Conservation (phyloP, 1,140 invertebrate species). For the Halotydeus destructor region DNA sequence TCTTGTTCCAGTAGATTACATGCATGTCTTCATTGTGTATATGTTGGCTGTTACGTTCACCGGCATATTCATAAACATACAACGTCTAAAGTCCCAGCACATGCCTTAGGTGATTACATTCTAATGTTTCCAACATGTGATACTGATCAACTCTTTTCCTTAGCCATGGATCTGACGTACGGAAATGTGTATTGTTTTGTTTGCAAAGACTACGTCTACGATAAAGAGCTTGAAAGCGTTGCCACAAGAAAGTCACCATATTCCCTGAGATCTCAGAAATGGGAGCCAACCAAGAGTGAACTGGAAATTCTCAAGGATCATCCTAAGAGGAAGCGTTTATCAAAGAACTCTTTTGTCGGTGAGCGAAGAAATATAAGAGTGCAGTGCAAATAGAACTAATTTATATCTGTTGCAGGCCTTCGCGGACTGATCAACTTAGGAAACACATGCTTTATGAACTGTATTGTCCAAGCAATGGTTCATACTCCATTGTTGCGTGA, state of each 20-base stretch:
- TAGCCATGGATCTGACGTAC: slow-evolving; percentile 59
- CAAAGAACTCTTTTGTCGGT: slow-evolving; percentile 61
- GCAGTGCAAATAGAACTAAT: background rate
- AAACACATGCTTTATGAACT: slow-evolving; percentile 98
- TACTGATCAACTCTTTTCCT: slow-evolving; percentile 1
- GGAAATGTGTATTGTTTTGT: slow-evolving; percentile 75
- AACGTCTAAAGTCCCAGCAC: slow-evolving; percentile 52
- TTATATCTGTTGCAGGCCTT: slow-evolving; percentile 31
- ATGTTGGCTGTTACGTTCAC: slow-evolving; percentile 60
- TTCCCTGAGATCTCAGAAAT: slow-evolving; percentile 37
- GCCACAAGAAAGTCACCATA: slow-evolving; percentile 34
- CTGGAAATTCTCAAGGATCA: slow-evolving; percentile 41
- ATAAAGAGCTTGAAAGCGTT: slow-evolving; percentile 37
- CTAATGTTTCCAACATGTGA: slow-evolving; percentile 4
- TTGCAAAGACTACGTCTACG: slow-evolving; percentile 81
- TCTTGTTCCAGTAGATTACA: too few relatives aligned
- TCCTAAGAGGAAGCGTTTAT: slow-evolving; percentile 50
- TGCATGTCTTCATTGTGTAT: slow-evolving; percentile 74
- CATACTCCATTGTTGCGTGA: slow-evolving; percentile 83
- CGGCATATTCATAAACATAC: slow-evolving; percentile 67
- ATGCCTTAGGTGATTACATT: slow-evolving; percentile 36
- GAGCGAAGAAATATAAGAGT: slow-evolving; percentile 5
- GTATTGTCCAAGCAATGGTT: slow-evolving; percentile 81
- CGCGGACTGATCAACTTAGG: slow-evolving; percentile 85
- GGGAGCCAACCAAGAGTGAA: slow-evolving; percentile 55